Evolutionary conservation across 1,140 invertebrate species (phyloP).

Genomic region (Drosophila albomicans): DNA sequence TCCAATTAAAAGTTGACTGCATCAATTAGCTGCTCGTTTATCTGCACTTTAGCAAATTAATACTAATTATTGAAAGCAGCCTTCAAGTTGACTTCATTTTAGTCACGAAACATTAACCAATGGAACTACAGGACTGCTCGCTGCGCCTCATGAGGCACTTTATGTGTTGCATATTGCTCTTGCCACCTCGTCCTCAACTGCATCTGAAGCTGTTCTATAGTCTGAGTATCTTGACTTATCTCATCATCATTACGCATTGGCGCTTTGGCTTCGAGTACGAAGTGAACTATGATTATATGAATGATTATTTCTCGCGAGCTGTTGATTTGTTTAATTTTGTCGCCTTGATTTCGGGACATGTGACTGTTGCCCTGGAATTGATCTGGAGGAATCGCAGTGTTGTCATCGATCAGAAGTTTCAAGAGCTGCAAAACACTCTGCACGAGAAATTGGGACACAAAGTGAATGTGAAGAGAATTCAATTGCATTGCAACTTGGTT

Average conservation of each 20-base stretch:
- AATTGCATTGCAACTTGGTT: neutral
- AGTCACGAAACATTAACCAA: slow-evolving; percentile 12
- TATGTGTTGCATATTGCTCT: slow-evolving; percentile 8
- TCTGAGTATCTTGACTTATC: neutral
- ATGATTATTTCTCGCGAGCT: slow-evolving; percentile 18
- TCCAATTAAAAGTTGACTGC: neutral
- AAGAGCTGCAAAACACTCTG: neutral
- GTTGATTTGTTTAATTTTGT: slow-evolving; percentile 32
- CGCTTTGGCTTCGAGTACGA: slow-evolving; percentile 29
- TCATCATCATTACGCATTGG: neutral
- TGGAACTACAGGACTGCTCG: slow-evolving; percentile 13
- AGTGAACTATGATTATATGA: slow-evolving; percentile 20
- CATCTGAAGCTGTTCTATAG: slow-evolving; percentile 4
- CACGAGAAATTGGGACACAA: slow-evolving; percentile 3
- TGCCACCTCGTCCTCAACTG: slow-evolving; percentile 11
- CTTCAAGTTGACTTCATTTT: neutral
- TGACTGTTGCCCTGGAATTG: slow-evolving; percentile 16
- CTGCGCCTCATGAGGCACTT: neutral
- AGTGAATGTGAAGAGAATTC: neutral
- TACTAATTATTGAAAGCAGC: neutral
- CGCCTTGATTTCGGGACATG: slow-evolving; percentile 11
- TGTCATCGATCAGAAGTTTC: slow-evolving; percentile 18
- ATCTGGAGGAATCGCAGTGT: slow-evolving; percentile 22
- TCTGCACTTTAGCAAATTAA: slow-evolving; percentile 15
- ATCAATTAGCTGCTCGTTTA: neutral